phyloP scores from a whole-genome alignment of 2,797 vertebrate genomes.

The Karalla daura region DNA sequence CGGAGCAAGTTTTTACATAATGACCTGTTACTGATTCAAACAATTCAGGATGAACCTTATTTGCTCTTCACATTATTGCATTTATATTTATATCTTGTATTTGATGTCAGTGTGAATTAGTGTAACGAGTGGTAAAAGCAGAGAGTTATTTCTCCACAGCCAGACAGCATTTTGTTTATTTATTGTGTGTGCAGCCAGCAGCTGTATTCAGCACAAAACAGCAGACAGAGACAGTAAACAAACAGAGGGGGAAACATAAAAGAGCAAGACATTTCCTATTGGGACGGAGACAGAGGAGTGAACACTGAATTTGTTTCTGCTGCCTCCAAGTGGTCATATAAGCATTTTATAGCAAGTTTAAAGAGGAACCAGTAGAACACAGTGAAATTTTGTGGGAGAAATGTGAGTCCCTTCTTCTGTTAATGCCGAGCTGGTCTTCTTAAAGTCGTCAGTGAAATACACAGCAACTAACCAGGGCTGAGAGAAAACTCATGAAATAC shows the following conservation, averaged over 20 bases:
- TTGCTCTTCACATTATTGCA: too few species aligned
- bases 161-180: too few species aligned
- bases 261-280: not conserved
- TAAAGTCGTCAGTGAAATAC: too few species aligned
- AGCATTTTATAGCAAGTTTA: not conserved
- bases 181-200: not conserved
- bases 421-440: too few species aligned
- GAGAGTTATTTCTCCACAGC: too few species aligned
- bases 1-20: too few species aligned
- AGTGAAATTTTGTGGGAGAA: not conserved
- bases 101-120: not conserved
- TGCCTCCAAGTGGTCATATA: not conserved
- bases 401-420: not conserved
- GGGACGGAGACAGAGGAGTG: not conserved
- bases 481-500: too few species aligned
- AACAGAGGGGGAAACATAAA: not conserved
- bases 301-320: not conserved
- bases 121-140: not conserved
- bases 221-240: not conserved
- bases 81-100: not conserved
- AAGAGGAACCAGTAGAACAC: not conserved
- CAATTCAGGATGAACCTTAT: too few species aligned
- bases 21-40: too few species aligned
- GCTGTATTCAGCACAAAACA: not conserved
- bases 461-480: too few species aligned